Evolutionary conservation across 2,888 invertebrate species (phyloP), one percentile per base, ranked within the genome.

Genomic region (Nyleta sp.): DNA sequence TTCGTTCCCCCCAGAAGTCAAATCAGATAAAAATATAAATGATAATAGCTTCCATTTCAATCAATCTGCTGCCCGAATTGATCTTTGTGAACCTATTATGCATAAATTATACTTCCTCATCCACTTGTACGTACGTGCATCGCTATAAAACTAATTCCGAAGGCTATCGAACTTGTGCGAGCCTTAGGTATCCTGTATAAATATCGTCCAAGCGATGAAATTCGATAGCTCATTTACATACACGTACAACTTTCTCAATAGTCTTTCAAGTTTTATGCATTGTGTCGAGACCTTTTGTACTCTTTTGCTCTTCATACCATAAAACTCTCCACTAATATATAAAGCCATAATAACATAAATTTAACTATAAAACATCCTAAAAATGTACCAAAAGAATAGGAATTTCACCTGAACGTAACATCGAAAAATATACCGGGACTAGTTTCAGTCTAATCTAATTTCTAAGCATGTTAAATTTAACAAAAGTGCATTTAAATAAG

Each of bases 211-310:
- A 59, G 33, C 60, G 52, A 60, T 60, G 60, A 70, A 70, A 60
- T 70, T 60, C 38, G 70, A 52, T 70, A 59, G 50, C 60, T 70
- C 28, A 70, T 70, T 70, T 60, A 31, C 59, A 70, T 70, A 42
- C 24, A 20, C 28, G 57, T 57, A 57, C 57, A 60, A 60, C 52
- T 70, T 60, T 70, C 70, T 52, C 52, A 60, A 60, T 60, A 44
- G 60, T 71, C 60, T 60, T 35, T 40, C 40, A 60, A 31, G 38
- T 60, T 60, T 68, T 60, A 60, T 60, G 33, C 35, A 70, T 59
- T 31, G 46, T 31, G 5, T 18, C 22, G 20, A 17, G 17, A 31
- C 18, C 38, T 50, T 59, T 46, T 17, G 11, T 17, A 18, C 11
- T 20, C 40, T 35, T 40, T 46, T 17, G 4, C 22, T 33, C 11